A percentile compares a stretch with the other conserved stretches of the same genome.
Conservation (phyloP, 2,888 invertebrate species). For the Escarpia spicata region DNA sequence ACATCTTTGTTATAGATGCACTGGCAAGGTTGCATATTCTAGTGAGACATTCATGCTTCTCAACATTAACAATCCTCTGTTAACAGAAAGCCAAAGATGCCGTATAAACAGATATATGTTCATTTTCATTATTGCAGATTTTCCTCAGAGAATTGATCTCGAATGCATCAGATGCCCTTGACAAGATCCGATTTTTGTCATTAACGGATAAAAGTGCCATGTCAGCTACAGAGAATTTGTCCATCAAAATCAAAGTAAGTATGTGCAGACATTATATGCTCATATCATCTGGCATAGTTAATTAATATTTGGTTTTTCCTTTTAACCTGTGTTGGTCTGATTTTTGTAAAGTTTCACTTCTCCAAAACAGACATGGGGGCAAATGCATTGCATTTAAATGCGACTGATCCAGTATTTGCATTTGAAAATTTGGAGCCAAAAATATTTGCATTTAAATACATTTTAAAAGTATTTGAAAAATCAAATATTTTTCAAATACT, state of each 20-base stretch:
- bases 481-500: too few relatives aligned
- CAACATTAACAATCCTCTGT: neutral
- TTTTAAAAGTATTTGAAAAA: too few relatives aligned
- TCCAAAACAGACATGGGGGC: neutral
- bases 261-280: neutral
- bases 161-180: conserved; percentile 98
- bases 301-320: neutral
- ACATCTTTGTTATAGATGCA: too few relatives aligned
- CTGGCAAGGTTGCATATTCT: too few relatives aligned
- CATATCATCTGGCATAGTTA: neutral
- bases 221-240: conserved; percentile 81
- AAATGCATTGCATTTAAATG: too few relatives aligned
- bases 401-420: too few relatives aligned
- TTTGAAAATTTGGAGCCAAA: too few relatives aligned
- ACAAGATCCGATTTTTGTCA: conserved; percentile 94
- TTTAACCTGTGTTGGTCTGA: neutral
- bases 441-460: too few relatives aligned
- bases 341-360: neutral
- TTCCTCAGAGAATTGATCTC: conserved; percentile 98
- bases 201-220: conserved; percentile 86
- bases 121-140: conserved; percentile 72
- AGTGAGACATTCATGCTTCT: neutral
- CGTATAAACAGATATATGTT: neutral
- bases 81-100: neutral
- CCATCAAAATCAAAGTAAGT: conserved; percentile 82